Conservation (phyloP, 2,113 vertebrate genomes). For the Sylvilagus bachmani region DNA sequence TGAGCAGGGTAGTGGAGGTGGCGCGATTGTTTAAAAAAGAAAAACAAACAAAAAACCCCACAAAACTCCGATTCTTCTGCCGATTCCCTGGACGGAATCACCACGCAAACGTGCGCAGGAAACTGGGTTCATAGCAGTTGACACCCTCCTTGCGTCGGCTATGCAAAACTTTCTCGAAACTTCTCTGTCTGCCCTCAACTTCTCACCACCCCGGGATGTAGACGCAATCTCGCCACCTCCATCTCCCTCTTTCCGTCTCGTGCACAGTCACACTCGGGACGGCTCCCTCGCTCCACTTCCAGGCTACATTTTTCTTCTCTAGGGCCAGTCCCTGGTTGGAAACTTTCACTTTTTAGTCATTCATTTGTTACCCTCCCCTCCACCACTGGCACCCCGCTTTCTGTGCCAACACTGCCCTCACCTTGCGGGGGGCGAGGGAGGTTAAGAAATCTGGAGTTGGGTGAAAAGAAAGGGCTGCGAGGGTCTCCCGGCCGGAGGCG, state of each 20-base stretch:
- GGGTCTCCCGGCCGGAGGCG: slow-evolving; percentile 18
- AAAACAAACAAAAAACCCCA: too few relatives aligned
- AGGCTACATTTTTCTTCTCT: background rate
- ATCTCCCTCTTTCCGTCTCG: background rate
- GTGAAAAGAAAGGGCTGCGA: background rate
- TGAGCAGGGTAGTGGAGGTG: background rate
- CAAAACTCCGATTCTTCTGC: background rate
- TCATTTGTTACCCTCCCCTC: background rate
- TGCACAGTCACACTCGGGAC: background rate
- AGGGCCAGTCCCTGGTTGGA: background rate
- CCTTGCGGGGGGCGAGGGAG: background rate
- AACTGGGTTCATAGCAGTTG: slow-evolving; percentile 5
- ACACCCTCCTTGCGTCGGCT: background rate
- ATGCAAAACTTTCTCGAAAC: background rate
- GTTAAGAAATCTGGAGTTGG: background rate
- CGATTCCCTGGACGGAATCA: background rate
- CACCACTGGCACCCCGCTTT: background rate
- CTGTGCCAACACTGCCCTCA: slow-evolving; percentile 26
- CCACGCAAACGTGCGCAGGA: background rate
- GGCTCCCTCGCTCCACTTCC: background rate
- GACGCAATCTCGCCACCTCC: background rate
- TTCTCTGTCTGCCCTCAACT: slow-evolving; percentile 45
- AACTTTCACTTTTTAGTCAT: slow-evolving; percentile 79
- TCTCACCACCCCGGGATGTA: background rate
- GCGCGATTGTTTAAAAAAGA: too few relatives aligned